A percentile compares a stretch with the other conserved stretches of the same genome.
These are phyloP conservation scores for Varecia variegata DNA, from an alignment of 2,797 vertebrate genomes.

Conservation along the genomic window DNA sequence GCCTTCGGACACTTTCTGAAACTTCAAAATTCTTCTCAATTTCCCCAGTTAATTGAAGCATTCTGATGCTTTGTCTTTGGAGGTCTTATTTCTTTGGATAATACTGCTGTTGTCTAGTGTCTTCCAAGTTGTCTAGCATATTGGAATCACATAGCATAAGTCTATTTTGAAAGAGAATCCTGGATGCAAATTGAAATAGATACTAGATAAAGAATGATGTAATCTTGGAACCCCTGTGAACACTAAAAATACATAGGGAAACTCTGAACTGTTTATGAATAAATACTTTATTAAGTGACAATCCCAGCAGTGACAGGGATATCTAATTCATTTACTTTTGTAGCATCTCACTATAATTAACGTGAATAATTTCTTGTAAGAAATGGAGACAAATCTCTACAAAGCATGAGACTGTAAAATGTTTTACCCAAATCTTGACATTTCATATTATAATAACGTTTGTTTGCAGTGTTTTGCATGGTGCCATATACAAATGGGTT, in stretches of 20 bases:
- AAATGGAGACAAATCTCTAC: neutral
- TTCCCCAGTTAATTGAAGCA: conserved; percentile 54
- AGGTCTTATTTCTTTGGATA: conserved; percentile 57
- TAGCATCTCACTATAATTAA: neutral
- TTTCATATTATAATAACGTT: neutral
- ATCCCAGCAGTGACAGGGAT: neutral
- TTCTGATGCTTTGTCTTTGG: conserved; percentile 46
- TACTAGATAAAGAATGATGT: conserved; percentile 74
- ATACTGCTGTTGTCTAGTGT: conserved; percentile 34
- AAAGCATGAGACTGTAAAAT: conserved; percentile 20
- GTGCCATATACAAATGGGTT: neutral
- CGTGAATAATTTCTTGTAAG: conserved; percentile 18
- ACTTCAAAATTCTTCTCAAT: conserved; percentile 57
- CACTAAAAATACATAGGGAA: conserved; percentile 38
- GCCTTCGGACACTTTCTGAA: conserved; percentile 64
- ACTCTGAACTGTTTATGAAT: neutral
- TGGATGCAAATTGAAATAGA: conserved; percentile 74
- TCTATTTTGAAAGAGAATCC: conserved; percentile 81
- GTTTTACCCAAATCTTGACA: neutral
- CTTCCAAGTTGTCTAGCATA: conserved; percentile 43
- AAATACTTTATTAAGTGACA: conserved; percentile 38
- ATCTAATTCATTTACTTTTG: conserved; percentile 12
- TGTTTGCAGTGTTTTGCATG: neutral
- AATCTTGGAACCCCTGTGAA: conserved; percentile 56
- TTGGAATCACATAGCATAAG: conserved; percentile 72